Conservation (phyloP, 2,113 vertebrate genomes). For the Neotragus moschatus region DNA sequence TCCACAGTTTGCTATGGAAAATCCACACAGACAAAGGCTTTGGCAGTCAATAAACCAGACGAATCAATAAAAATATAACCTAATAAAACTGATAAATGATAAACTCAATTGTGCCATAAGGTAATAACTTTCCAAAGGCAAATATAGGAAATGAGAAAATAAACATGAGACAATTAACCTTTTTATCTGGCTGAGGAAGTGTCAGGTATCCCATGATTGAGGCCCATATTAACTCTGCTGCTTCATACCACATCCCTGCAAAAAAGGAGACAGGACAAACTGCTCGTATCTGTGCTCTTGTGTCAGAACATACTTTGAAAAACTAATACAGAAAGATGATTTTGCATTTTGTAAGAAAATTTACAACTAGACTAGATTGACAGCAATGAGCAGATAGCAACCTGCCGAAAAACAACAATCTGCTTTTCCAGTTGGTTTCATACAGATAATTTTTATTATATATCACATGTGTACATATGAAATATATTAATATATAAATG, state of each 20-base stretch:
- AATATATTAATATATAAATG: neutral
- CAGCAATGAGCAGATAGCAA: neutral
- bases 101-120: neutral
- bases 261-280: neutral
- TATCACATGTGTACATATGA: neutral
- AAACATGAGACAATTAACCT: constrained; percentile 77
- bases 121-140: neutral
- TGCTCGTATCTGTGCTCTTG: neutral
- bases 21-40: neutral
- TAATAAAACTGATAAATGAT: neutral
- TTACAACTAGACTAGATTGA: neutral
- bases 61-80: neutral
- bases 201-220: constrained; percentile 89
- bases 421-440: neutral
- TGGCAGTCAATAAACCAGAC: neutral
- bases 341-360: neutral
- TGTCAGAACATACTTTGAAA: neutral
- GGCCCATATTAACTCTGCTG: constrained; percentile 91
- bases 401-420: neutral
- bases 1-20: neutral
- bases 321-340: neutral
- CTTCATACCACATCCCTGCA: constrained; percentile 94
- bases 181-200: constrained; percentile 94
- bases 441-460: neutral
- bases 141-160: neutral